phyloP scores from a whole-genome alignment of 2,888 invertebrate species.

The Protonemura montana region DNA sequence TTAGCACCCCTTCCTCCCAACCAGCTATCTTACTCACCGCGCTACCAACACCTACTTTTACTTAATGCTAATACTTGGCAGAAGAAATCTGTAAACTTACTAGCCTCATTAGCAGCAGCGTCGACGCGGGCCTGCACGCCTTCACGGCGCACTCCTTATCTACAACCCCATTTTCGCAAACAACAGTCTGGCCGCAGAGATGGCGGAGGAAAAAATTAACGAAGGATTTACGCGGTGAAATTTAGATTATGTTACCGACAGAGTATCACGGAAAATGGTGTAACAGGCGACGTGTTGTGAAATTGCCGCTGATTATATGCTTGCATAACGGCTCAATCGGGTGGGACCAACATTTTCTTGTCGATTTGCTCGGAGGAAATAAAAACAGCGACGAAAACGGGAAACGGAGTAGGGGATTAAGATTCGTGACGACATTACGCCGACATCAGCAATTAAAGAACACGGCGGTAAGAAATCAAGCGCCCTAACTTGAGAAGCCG shows the following conservation, averaged over 20 bases:
- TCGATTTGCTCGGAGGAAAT: neutral
- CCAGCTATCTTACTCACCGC: constrained; percentile 19
- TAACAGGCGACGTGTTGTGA: neutral
- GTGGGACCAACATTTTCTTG: neutral
- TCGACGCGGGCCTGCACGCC: neutral
- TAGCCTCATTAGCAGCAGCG: constrained; percentile 19
- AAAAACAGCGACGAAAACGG: neutral
- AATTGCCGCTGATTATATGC: neutral
- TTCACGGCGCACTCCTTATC: neutral
- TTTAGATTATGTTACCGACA: neutral
- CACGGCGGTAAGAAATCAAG: neutral
- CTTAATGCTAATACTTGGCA: constrained; percentile 7
- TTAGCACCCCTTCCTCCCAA: neutral
- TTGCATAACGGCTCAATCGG: neutral
- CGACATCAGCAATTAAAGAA: neutral
- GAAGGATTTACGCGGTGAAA: neutral
- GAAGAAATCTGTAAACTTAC: constrained; percentile 28
- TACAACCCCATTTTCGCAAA: neutral
- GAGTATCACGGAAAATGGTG: neutral
- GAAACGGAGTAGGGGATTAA: neutral
- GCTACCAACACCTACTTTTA: constrained; percentile 20
- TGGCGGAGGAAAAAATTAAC: neutral
- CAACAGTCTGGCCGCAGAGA: neutral
- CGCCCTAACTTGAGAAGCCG: neutral
- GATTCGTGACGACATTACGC: neutral